A percentile compares a stretch with the other conserved stretches of the same genome.
These are phyloP conservation scores for Geococcyx californianus DNA, from an alignment of 2,113 vertebrate genomes.

Conservation along the genomic window DNA sequence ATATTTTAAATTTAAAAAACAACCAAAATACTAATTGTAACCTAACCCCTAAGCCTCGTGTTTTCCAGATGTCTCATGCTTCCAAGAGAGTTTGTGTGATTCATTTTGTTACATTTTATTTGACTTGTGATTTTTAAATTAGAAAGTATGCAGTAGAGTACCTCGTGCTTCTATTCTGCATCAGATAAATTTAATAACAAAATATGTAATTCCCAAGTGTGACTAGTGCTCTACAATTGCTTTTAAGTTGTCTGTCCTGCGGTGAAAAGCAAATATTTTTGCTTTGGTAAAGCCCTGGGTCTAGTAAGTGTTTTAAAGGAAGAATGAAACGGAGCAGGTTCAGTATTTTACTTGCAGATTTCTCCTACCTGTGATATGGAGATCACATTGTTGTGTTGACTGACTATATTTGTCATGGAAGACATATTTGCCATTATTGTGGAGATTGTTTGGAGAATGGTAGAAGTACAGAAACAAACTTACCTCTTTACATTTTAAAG, in stretches of 20 bases:
- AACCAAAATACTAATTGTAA: background rate
- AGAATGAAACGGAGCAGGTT: background rate
- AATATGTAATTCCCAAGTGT: background rate
- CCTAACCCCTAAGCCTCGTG: background rate
- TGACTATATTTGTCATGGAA: background rate
- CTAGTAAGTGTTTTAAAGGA: background rate
- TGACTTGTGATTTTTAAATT: background rate
- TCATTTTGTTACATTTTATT: background rate
- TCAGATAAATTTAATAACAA: background rate
- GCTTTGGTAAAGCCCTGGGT: background rate
- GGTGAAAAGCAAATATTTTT: background rate
- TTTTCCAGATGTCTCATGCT: background rate
- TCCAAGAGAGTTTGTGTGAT: background rate
- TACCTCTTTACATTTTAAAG: background rate
- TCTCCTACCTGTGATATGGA: background rate
- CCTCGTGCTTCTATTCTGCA: background rate
- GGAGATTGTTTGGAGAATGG: background rate
- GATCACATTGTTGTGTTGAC: background rate
- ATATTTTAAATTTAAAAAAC: background rate
- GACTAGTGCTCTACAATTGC: background rate
- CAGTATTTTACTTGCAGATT: background rate
- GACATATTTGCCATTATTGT: background rate
- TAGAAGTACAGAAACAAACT: background rate
- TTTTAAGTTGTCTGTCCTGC: background rate
- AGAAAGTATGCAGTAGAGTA: background rate